Evolutionary conservation across 2,797 vertebrate species (phyloP).

Genomic region (Phoeniculus purpureus): DNA sequence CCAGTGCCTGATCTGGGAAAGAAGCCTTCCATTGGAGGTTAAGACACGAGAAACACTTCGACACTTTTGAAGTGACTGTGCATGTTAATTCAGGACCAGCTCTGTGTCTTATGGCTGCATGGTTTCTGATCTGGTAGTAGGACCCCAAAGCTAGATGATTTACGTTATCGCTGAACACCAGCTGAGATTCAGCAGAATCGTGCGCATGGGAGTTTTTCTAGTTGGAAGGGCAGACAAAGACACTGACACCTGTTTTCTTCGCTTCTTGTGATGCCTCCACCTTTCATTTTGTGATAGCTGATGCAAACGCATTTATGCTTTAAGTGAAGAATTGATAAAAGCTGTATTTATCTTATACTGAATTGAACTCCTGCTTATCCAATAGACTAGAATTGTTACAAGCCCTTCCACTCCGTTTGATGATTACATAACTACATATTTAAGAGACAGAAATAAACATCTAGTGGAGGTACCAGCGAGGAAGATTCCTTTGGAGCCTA

Average conservation of each 20-base stretch:
- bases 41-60: neutral
- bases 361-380: neutral
- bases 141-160: neutral
- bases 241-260: neutral
- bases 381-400: neutral
- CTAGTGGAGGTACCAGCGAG: neutral
- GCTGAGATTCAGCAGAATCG: neutral
- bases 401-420: constrained; percentile 7
- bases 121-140: neutral
- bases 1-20: neutral
- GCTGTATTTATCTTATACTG: neutral
- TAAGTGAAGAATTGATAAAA: neutral
- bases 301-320: neutral
- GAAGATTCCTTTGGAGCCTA: constrained; percentile 1
- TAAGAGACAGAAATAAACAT: constrained; percentile 10
- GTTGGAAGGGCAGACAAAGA: neutral
- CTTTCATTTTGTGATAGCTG: neutral
- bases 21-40: neutral
- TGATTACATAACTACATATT: constrained; percentile 28
- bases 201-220: neutral
- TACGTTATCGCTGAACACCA: neutral
- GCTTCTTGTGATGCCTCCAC: neutral
- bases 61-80: neutral
- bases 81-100: neutral
- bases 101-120: neutral